A percentile compares a stretch with the other conserved stretches of the same genome.
These are phyloP conservation scores for Poecilia gillii DNA, from an alignment of 2,797 vertebrate genomes.

Conservation along the genomic window DNA sequence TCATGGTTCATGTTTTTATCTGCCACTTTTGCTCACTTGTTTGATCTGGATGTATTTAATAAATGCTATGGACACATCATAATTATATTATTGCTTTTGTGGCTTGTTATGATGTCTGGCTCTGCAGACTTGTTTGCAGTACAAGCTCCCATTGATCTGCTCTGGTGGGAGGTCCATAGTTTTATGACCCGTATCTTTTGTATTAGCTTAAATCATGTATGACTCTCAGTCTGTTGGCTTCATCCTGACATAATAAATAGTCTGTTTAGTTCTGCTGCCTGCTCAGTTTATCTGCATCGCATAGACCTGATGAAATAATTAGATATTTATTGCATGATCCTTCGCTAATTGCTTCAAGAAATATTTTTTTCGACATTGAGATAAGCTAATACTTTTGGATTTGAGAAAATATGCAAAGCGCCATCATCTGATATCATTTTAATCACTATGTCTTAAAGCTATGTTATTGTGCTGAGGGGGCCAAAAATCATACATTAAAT, in stretches of 20 bases:
- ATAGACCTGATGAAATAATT: slow-evolving; percentile 10
- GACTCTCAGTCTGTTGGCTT: slow-evolving; percentile 4
- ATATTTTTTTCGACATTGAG: not conserved
- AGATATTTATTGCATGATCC: slow-evolving; percentile 21
- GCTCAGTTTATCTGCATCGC: not conserved
- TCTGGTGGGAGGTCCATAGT: slow-evolving; percentile 8
- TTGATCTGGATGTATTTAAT: slow-evolving; percentile 14
- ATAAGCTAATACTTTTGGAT: slow-evolving; percentile 3
- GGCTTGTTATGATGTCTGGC: slow-evolving; percentile 28
- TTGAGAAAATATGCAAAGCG: slow-evolving; percentile 6
- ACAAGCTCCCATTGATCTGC: slow-evolving; percentile 20
- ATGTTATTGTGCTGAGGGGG: slow-evolving; percentile 29
- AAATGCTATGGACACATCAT: not conserved
- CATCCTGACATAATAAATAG: slow-evolving; percentile 1
- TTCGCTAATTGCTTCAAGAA: slow-evolving; percentile 18
- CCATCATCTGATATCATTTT: slow-evolving; percentile 12
- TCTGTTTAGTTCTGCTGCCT: slow-evolving; percentile 1
- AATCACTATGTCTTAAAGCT: slow-evolving; percentile 15
- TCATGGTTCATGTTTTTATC: slow-evolving; percentile 33
- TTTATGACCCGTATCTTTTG: slow-evolving; percentile 32
- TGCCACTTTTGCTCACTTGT: slow-evolving; percentile 28
- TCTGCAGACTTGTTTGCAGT: slow-evolving; percentile 16
- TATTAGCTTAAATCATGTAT: slow-evolving; percentile 25
- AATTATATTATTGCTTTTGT: slow-evolving; percentile 34
- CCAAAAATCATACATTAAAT: slow-evolving; percentile 21